Evolutionary conservation across 1,140 invertebrate genomes (phyloP), one percentile per base, ranked within the genome.

Genomic region (Microplitis demolitor): DNA sequence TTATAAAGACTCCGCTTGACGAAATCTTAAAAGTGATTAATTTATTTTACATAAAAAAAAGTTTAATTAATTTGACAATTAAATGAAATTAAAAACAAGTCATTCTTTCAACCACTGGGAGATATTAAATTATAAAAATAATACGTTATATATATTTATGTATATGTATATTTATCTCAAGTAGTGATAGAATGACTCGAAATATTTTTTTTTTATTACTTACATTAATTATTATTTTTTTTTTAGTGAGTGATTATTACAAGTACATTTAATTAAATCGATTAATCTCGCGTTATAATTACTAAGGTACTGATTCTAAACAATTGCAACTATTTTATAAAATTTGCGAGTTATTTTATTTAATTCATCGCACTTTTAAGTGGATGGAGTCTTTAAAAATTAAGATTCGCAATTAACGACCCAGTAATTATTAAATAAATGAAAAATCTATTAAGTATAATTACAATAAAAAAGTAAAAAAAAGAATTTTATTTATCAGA

Each of bases 51-150:
- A 77, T 60, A 75, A 75, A 45, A 69, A 75, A 62, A 71, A 24
- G 24, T 24, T n/a, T n/a, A 24, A 24, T 45, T 45, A 6, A 45
- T 9, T 9, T 45, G 39, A 9, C 11, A 45, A 45, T 9, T 45
- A 45, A 45, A 45, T 45, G 6, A 9, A 45, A 9, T 45, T 6
- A 9, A 6, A 45, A 14, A 16, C 69, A 77, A 81, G 81, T 82
- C 77, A 79, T 82, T 75, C 66, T 79, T 77, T 76, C 80, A 80
- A 81, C 78, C 69, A 63, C 66, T 45, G 66, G 77, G 76, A 72
- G 71, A 78, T 78, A 75, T 71, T 68, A 83, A 85, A 85, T 84
- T 85, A 85, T 81, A 85, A 85, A 85, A 86, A 86, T 86, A 86
- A 85, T 79, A 83, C 79, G 72, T 81, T 83, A 80, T 82, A 45